These are phyloP conservation scores for Anhinga rufa DNA, from an alignment of 2,113 vertebrate genomes.

Conservation along the genomic window DNA sequence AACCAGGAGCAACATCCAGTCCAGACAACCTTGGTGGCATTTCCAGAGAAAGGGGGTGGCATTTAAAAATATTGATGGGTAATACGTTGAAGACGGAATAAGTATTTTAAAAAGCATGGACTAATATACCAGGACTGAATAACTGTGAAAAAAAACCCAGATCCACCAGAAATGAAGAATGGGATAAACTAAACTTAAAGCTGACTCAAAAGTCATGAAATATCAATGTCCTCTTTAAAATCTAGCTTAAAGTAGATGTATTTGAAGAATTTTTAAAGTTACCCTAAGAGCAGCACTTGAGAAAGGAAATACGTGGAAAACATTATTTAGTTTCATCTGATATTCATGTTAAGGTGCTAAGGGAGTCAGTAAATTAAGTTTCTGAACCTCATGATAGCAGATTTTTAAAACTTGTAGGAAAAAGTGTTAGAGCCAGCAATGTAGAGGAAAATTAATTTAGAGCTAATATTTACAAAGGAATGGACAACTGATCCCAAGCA, in stretches of 20 bases:
- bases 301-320: neutral
- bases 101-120: neutral
- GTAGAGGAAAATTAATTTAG: fast-evolving
- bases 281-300: neutral
- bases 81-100: fast-evolving
- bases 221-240: neutral
- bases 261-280: neutral
- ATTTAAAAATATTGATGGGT: neutral
- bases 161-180: neutral
- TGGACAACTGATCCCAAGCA: fast-evolving
- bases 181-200: neutral
- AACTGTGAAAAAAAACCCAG: neutral
- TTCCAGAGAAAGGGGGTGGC: neutral
- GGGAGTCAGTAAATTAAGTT: neutral
- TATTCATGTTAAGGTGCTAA: neutral
- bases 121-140: neutral
- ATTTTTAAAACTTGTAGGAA: neutral
- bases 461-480: neutral
- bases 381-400: neutral
- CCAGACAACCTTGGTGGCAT: neutral
- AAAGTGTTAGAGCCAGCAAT: neutral
- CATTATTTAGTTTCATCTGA: neutral
- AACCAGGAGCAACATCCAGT: neutral
- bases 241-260: neutral
- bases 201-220: neutral